Conservation (phyloP, 2,797 vertebrate genomes). For the Syngnathus rostellatus region DNA sequence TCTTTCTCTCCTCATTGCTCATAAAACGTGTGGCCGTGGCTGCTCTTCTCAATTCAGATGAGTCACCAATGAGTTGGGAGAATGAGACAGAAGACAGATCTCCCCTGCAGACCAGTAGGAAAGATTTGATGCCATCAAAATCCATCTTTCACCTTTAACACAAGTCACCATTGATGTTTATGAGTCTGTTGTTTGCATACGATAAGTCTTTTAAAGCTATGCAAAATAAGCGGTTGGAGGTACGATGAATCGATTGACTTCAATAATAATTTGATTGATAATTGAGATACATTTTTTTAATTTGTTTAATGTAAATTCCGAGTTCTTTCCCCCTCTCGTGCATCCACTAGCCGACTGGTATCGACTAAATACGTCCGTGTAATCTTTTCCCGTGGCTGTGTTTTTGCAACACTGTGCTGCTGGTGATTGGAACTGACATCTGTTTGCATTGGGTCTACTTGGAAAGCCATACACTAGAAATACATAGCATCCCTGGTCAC, state of each 20-base stretch:
- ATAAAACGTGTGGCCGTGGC: conserved; percentile 58
- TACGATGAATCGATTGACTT: too few species aligned
- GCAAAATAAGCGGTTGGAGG: too few species aligned
- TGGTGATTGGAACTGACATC: conserved; percentile 60
- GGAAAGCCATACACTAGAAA: conserved; percentile 23
- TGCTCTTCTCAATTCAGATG: conserved; percentile 65
- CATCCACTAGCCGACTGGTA: conserved; percentile 28
- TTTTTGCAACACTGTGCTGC: conserved; percentile 43
- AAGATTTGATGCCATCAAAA: neutral
- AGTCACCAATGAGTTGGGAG: conserved; percentile 57
- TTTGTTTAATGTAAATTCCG: too few species aligned
- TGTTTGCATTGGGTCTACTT: conserved; percentile 51
- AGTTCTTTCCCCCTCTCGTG: conserved; percentile 14
- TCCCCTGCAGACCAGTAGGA: conserved; percentile 16
- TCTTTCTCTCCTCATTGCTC: conserved; percentile 17
- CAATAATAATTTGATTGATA: too few species aligned
- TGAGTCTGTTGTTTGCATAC: too few species aligned
- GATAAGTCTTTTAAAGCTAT: neutral
- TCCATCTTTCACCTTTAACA: neutral
- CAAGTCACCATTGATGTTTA: neutral
- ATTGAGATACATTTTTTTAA: too few species aligned
- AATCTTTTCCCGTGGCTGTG: conserved; percentile 59
- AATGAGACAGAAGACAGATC: conserved; percentile 20
- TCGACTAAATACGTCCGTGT: conserved; percentile 37
- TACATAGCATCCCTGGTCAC: conserved; percentile 8